Percentiles rank a stretch among this genome's conserved stretches.
Conservation (phyloP, 1,140 invertebrate species). For the Calliopsis andreniformis region DNA sequence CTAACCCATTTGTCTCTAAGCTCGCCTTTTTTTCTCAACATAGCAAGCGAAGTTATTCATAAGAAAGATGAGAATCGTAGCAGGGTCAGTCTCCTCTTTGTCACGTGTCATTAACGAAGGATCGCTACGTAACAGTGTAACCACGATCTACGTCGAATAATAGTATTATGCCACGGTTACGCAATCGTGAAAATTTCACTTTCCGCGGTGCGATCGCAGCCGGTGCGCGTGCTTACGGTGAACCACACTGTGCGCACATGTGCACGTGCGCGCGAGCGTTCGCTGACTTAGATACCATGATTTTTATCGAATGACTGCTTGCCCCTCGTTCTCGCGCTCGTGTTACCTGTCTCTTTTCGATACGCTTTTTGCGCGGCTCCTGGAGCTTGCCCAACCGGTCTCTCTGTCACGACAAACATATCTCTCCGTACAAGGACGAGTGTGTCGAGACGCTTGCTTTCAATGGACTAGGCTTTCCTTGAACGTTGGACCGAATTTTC, state of each 20-base stretch:
- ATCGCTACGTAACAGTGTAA: constrained; percentile 24
- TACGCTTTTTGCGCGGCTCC: not conserved
- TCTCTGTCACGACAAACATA: constrained; percentile 14
- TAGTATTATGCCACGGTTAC: constrained; percentile 73
- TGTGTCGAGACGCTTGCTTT: not conserved
- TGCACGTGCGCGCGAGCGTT: not conserved
- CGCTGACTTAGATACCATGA: constrained; percentile 3
- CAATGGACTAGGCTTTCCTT: not conserved
- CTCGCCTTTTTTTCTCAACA: too few species aligned
- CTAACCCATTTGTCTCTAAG: too few species aligned
- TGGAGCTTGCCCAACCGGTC: constrained; percentile 27
- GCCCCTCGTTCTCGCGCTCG: constrained; percentile 3
- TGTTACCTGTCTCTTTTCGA: constrained; percentile 11
- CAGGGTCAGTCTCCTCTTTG: not conserved
- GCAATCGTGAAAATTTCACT: constrained; percentile 77
- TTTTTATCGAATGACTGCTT: constrained; percentile 17
- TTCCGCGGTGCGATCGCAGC: constrained; percentile 66
- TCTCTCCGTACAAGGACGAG: constrained; percentile 50
- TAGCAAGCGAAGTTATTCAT: not conserved
- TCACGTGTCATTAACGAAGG: constrained; percentile 42
- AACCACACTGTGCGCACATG: not conserved
- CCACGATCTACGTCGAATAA: constrained; percentile 62
- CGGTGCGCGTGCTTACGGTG: constrained; percentile 39
- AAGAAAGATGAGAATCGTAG: not conserved
- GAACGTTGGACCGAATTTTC: not conserved